Evolutionary conservation across 1,140 invertebrate genomes (phyloP).

Genomic region (Trachymyrmex cornetzi): DNA sequence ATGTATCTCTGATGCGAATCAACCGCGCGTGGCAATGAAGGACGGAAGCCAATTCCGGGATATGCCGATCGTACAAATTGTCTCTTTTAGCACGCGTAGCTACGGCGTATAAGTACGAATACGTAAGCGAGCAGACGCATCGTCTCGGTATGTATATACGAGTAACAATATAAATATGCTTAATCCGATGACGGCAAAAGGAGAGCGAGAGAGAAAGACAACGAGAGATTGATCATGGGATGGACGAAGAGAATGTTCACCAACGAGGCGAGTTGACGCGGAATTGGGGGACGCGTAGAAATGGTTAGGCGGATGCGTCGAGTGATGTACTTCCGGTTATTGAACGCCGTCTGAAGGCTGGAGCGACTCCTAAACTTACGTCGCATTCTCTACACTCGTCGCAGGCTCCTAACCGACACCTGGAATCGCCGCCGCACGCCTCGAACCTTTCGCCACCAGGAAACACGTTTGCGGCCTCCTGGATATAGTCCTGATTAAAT

Average conservation of each 20-base stretch:
- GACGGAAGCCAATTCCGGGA: conserved; percentile 56
- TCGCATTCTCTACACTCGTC: conserved; percentile 30
- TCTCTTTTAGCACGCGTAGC: not conserved
- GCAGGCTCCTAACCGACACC: conserved; percentile 66
- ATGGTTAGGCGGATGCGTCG: conserved; percentile 81
- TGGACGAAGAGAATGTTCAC: conserved; percentile 47
- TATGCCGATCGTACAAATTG: conserved; percentile 59
- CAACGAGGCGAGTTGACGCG: conserved; percentile 72
- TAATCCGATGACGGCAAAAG: conserved; percentile 52
- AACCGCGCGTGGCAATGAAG: conserved; percentile 65
- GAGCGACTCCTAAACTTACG: conserved; percentile 69
- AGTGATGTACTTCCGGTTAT: conserved; percentile 83
- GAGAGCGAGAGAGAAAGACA: conserved; percentile 3
- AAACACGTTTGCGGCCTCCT: conserved; percentile 52
- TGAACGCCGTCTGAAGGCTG: conserved; percentile 80
- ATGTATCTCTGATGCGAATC: conserved; percentile 61
- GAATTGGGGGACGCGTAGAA: conserved; percentile 78
- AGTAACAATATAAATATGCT: conserved; percentile 41
- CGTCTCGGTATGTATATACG: conserved; percentile 15
- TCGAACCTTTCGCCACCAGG: conserved; percentile 46
- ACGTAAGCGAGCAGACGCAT: conserved; percentile 4
- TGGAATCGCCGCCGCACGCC: conserved; percentile 56
- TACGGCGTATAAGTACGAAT: not conserved
- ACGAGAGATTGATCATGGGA: conserved; percentile 24
- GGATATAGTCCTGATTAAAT: conserved; percentile 72